A percentile compares a stretch with the other conserved stretches of the same genome.
Conservation (phyloP, 92 coral and sea anemone genomes). For the Siderastrea radians region DNA sequence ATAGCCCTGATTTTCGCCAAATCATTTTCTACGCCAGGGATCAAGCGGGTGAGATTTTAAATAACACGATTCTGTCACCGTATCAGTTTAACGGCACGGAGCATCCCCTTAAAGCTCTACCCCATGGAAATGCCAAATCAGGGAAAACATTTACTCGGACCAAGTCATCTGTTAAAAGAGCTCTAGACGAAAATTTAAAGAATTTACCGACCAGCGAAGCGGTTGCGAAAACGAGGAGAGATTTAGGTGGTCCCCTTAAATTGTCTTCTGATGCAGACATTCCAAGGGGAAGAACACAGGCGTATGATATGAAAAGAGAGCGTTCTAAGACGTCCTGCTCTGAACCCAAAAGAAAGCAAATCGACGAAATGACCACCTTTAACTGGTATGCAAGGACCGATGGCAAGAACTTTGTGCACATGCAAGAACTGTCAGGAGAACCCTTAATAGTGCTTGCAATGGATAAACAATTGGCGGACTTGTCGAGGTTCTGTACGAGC, state of each 20-base stretch:
- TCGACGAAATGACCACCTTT: not conserved
- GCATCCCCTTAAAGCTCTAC: too few relatives aligned
- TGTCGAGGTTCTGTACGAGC: not conserved
- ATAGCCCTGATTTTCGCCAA: too few relatives aligned
- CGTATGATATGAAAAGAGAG: constrained; percentile 2
- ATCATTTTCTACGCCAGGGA: too few relatives aligned
- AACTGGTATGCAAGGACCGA: constrained; percentile 43
- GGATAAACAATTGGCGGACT: not conserved
- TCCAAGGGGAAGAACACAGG: constrained; percentile 30
- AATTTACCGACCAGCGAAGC: constrained; percentile 1
- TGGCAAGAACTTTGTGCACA: constrained; percentile 8
- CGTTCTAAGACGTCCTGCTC: not conserved
- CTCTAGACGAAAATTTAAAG: too few relatives aligned
- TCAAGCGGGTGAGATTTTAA: too few relatives aligned
- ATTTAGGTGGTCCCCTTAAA: constrained; percentile 12
- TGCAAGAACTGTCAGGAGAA: not conserved
- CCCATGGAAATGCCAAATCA: too few relatives aligned
- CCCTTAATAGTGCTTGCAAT: not conserved
- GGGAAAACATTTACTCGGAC: too few relatives aligned
- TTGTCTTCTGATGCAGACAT: not conserved
- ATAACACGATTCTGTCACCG: too few relatives aligned
- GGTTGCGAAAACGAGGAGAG: constrained; percentile 30
- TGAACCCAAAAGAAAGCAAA: not conserved
- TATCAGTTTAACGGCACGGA: too few relatives aligned
- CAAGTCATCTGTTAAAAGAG: too few relatives aligned